phyloP scores from a whole-genome alignment of 2,113 vertebrate genomes.

The Pluvianellus socialis region DNA sequence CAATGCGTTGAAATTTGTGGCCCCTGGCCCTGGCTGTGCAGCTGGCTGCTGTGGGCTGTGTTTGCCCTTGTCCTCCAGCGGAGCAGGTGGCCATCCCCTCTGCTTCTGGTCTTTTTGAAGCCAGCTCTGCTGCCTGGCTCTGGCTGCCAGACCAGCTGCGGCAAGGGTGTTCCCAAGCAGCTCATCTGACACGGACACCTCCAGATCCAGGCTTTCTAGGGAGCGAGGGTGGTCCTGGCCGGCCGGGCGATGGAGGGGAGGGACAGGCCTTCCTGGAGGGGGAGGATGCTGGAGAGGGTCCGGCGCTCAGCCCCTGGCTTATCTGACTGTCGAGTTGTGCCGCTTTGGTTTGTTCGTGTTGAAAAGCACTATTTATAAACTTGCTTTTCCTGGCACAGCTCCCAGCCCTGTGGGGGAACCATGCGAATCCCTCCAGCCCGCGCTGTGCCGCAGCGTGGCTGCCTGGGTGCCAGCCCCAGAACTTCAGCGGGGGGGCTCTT shows the following conservation, averaged over 20 bases:
- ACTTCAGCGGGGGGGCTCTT: not conserved
- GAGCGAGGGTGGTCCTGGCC: not conserved
- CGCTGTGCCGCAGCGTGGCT: not conserved
- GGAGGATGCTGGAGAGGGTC: not conserved
- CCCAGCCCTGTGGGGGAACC: conserved; percentile 48
- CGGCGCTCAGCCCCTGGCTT: not conserved
- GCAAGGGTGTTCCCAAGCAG: not conserved
- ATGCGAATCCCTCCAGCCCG: conserved; percentile 23
- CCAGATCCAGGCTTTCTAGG: not conserved
- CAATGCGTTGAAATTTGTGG: not conserved
- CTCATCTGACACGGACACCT: not conserved
- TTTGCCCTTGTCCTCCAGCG: rapidly evolving
- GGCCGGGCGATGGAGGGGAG: not conserved
- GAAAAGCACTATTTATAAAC: conserved; percentile 64
- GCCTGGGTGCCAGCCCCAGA: not conserved
- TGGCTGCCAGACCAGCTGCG: not conserved
- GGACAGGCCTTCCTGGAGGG: not conserved
- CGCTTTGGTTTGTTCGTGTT: not conserved
- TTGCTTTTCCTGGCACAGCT: conserved; percentile 51
- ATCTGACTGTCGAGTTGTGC: conserved; percentile 4
- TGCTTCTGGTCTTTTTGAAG: not conserved
- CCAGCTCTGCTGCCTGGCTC: not conserved
- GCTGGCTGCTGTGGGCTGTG: not conserved
- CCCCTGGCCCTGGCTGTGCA: not conserved
- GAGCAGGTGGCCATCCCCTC: not conserved